phyloP scores from a whole-genome alignment of 2,113 vertebrate species.

The Eulacestoma nigropectus region DNA sequence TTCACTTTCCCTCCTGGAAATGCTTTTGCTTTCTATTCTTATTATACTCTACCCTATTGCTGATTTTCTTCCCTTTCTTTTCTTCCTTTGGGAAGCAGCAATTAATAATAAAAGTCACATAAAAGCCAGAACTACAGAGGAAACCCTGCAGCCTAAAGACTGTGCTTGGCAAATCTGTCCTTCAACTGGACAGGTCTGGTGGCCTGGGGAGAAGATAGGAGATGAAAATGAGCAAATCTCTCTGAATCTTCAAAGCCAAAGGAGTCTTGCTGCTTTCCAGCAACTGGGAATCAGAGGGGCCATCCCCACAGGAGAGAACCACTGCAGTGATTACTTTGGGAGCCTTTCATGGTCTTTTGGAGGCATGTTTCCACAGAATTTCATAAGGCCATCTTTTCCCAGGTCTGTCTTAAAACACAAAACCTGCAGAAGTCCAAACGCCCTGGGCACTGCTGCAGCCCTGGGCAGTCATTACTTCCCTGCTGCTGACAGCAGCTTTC shows the following conservation, averaged over 20 bases:
- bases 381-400: background rate
- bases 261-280: background rate
- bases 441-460: background rate
- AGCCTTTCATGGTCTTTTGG: background rate
- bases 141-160: background rate
- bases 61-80: background rate
- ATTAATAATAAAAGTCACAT: background rate
- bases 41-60: background rate
- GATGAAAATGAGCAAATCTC: background rate
- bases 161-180: background rate
- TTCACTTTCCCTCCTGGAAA: background rate
- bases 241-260: background rate
- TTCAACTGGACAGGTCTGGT: background rate
- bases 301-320: background rate
- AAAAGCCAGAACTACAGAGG: background rate
- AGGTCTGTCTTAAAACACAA: background rate
- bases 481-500: background rate
- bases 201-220: background rate
- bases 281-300: rapidly evolving
- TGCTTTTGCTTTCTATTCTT: background rate
- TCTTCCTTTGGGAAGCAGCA: background rate
- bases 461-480: background rate
- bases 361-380: background rate
- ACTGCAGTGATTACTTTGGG: background rate
- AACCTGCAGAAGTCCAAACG: rapidly evolving